phyloP scores from a whole-genome alignment of 2,113 vertebrate species.

The Zosterops borbonicus region DNA sequence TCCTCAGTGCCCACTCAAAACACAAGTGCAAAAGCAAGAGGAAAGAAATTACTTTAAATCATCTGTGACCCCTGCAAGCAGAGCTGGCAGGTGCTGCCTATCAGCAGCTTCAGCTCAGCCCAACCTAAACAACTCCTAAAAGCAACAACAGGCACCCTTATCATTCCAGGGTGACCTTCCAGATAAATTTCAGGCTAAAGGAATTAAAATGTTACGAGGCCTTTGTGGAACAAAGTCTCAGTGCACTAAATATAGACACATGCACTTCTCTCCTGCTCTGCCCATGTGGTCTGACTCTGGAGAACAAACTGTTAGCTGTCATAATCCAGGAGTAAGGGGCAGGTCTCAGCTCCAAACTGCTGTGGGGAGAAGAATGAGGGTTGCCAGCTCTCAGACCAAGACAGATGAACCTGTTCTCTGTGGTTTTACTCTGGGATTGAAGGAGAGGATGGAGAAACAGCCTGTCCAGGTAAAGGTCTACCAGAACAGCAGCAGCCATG shows the following conservation, averaged over 20 bases:
- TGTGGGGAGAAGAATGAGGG: neutral
- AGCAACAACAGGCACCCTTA: neutral
- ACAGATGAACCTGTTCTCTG: neutral
- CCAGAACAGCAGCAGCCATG: neutral
- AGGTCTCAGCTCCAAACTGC: neutral
- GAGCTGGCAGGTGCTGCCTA: neutral
- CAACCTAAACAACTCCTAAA: neutral
- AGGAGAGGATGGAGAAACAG: neutral
- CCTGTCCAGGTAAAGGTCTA: neutral
- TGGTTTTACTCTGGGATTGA: neutral
- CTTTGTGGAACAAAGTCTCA: neutral
- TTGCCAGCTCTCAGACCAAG: neutral
- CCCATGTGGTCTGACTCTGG: neutral
- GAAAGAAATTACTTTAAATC: neutral
- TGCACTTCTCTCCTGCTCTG: neutral
- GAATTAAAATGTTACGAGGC: neutral
- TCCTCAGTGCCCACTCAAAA: neutral
- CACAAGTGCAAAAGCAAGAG: neutral
- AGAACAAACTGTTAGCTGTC: neutral
- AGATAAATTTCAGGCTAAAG: neutral
- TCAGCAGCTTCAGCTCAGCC: neutral
- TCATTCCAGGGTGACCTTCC: neutral
- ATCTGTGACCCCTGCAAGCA: neutral
- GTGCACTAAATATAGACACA: neutral
- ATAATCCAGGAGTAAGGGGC: neutral